A percentile compares a stretch with the other conserved stretches of the same genome.
Conservation (phyloP, 64 coral and sea anemone species). For the Porites lutea region DNA sequence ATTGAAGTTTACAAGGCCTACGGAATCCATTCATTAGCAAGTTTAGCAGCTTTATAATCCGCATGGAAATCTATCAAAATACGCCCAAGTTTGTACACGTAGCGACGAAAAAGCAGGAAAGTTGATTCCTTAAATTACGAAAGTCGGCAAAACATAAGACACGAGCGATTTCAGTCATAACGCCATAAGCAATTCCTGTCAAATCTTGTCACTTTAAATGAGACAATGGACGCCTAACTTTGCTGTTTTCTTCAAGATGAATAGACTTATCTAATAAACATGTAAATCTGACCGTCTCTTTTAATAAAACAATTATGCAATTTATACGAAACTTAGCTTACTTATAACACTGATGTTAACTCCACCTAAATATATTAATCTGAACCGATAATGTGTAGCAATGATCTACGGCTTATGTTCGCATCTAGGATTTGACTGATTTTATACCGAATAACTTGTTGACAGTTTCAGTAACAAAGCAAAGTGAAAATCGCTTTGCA, state of each 20-base stretch:
- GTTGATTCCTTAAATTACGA: too few species aligned
- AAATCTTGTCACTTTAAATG: not conserved
- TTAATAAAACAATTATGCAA: not conserved
- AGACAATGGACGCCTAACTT: not conserved
- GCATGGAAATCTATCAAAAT: not conserved
- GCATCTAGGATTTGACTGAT: too few species aligned
- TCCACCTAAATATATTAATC: too few species aligned
- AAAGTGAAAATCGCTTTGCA: not conserved
- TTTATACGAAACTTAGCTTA: not conserved
- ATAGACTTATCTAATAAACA: constrained; percentile 18
- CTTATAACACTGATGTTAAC: too few species aligned
- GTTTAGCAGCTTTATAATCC: not conserved
- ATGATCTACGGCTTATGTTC: not conserved
- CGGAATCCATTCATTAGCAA: constrained; percentile 21
- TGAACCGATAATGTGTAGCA: not conserved
- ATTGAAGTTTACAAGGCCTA: not conserved
- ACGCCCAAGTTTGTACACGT: too few species aligned
- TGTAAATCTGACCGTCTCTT: not conserved
- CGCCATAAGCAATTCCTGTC: not conserved
- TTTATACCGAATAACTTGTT: too few species aligned
- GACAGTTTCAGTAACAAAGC: not conserved
- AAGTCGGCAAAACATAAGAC: too few species aligned
- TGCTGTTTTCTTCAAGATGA: constrained; percentile 5
- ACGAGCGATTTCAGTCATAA: too few species aligned
- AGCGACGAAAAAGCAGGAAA: too few species aligned